Conservation (phyloP, 1,140 invertebrate species). For the Drosophila rufa region DNA sequence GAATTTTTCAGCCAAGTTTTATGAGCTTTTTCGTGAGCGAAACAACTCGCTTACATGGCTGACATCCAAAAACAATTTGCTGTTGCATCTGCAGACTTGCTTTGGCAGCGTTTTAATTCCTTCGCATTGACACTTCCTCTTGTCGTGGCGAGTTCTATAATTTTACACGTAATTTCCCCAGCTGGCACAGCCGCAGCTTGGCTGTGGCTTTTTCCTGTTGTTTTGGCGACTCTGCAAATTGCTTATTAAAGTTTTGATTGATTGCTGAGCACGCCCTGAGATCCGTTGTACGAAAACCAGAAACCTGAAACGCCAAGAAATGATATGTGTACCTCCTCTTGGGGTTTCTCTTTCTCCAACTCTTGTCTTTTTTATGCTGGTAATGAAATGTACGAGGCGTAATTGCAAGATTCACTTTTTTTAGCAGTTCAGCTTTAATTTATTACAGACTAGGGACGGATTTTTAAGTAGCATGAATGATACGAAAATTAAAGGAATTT, state of each 20-base stretch:
- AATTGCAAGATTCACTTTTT: slow-evolving; percentile 47
- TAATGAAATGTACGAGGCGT: slow-evolving; percentile 34
- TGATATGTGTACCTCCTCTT: slow-evolving; percentile 21
- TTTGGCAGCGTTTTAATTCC: slow-evolving; percentile 25
- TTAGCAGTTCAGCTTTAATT: slow-evolving; percentile 13
- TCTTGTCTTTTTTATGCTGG: slow-evolving; percentile 4
- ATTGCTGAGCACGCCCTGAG: slow-evolving; percentile 45
- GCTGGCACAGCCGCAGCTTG: slow-evolving; percentile 2
- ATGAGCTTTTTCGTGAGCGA: slow-evolving; percentile 37
- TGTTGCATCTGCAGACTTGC: slow-evolving; percentile 39
- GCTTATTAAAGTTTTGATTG: slow-evolving; percentile 54
- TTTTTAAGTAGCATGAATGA: not conserved
- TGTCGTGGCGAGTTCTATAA: slow-evolving; percentile 27
- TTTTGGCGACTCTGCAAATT: slow-evolving; percentile 46
- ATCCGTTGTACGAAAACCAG: slow-evolving; percentile 36
- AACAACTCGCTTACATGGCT: slow-evolving; percentile 32
- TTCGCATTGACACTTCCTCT: slow-evolving; percentile 46
- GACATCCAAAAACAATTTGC: slow-evolving; percentile 36
- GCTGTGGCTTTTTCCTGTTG: slow-evolving; percentile 10
- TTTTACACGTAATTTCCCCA: slow-evolving; percentile 50
- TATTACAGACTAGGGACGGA: not conserved
- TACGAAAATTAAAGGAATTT: not conserved
- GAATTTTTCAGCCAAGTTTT: slow-evolving; percentile 45
- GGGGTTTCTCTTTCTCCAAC: slow-evolving; percentile 38
- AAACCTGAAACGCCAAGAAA: slow-evolving; percentile 34